A percentile compares a stretch with the other conserved stretches of the same genome.
These are phyloP conservation scores for Tipula helvola DNA, from an alignment of 2,888 invertebrate species.

Conservation along the genomic window DNA sequence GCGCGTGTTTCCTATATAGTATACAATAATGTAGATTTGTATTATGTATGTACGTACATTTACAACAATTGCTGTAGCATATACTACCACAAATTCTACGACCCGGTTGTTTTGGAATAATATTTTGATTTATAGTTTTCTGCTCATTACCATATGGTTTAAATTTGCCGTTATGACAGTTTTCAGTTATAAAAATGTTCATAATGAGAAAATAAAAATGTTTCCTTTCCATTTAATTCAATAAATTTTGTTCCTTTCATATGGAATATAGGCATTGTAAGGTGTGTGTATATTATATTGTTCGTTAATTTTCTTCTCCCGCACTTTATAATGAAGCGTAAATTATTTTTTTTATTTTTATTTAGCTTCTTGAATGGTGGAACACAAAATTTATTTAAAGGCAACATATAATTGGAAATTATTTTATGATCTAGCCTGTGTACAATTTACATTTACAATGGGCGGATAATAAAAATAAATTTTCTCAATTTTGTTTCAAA, in stretches of 20 bases:
- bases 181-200: not conserved
- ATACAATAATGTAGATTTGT: not conserved
- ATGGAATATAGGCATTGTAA: not conserved
- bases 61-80: not conserved
- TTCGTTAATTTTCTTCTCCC: not conserved
- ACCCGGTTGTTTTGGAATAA: not conserved
- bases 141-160: constrained; percentile 4
- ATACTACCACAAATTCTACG: not conserved
- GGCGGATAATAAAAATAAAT: not conserved
- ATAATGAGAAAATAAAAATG: not conserved
- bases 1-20: not conserved
- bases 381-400: not conserved
- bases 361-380: not conserved
- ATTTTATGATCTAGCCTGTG: not conserved
- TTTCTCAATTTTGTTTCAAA: not conserved
- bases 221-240: not conserved
- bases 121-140: not conserved
- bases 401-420: constrained; percentile 4
- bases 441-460: not conserved
- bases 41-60: not conserved
- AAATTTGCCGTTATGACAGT: not conserved
- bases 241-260: not conserved
- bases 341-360: not conserved
- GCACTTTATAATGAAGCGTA: not conserved
- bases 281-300: not conserved